These are phyloP conservation scores for Andricus curvator DNA, from an alignment of 2,888 invertebrate species.

Conservation along the genomic window DNA sequence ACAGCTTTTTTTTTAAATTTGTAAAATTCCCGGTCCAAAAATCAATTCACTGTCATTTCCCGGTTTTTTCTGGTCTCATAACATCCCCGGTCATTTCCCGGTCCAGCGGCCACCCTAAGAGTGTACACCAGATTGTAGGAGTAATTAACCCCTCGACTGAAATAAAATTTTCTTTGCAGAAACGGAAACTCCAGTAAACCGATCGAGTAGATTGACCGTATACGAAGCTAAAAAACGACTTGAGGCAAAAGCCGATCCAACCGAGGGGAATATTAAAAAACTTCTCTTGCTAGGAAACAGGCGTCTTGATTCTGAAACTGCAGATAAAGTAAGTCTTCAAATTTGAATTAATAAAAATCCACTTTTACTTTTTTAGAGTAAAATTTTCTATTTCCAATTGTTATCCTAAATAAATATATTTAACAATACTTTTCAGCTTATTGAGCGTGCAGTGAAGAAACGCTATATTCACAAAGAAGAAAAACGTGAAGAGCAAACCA, in stretches of 20 bases:
- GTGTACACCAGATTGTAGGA: too few relatives aligned
- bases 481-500: slow-evolving; percentile 79
- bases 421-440: slow-evolving; percentile 77
- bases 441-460: slow-evolving; percentile 80
- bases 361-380: not conserved
- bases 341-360: not conserved
- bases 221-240: slow-evolving; percentile 67
- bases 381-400: not conserved
- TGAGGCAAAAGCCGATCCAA: slow-evolving; percentile 66
- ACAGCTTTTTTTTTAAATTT: too few relatives aligned
- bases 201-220: slow-evolving; percentile 64
- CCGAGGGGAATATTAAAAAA: slow-evolving; percentile 79
- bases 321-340: slow-evolving; percentile 77
- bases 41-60: too few relatives aligned
- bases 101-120: too few relatives aligned
- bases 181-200: slow-evolving; percentile 49
- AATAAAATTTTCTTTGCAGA: slow-evolving; percentile 40
- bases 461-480: slow-evolving; percentile 78
- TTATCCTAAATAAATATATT: slow-evolving; percentile 4
- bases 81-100: too few relatives aligned
- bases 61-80: too few relatives aligned
- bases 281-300: slow-evolving; percentile 79
- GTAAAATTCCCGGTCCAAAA: too few relatives aligned
- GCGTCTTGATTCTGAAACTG: slow-evolving; percentile 22
- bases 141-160: not conserved